Base-by-base conservation (phyloP, 2,888 invertebrate species). In the Cylindroiulus punctatus region DNA sequence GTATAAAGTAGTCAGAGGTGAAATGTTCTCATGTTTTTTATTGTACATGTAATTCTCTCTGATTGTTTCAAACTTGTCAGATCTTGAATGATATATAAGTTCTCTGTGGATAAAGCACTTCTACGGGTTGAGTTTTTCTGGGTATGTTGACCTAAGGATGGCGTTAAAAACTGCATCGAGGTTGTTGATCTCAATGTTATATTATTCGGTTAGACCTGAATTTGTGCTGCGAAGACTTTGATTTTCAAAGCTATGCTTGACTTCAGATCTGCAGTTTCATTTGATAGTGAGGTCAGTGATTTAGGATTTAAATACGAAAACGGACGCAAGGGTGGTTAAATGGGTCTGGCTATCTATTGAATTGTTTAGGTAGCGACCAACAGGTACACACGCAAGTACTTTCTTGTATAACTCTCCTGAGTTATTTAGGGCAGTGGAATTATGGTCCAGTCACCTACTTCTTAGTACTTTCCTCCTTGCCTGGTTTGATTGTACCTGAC, bases 291-390 rank as follows among this genome's bases (percentile, higher is more conserved):
- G 57, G 57, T 57, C 57, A 57, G 57, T 57, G 57, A 22, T 57
- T 57, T 57, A 14, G 2, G 57, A 22, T 57, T 57, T n/a, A 22
- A 47, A 17, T 17, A 10, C 3, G 57, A 10, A 17, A 57, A 57
- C n/a, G 5, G 22, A 57, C 22, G 57, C 57, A 57, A 57, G 2
- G 57, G 17, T 57, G 57, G 57, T 57, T 57, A 57, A 57, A 57
- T 57, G 57, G 57, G 57, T 57, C 57, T 57, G 22, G 22, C 57
- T 57, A n/a, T n/a, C n/a, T n/a, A n/a, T n/a, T n/a, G n/a, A n/a
- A n/a, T n/a, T n/a, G 7, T 8, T 22, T 22, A 57, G 7, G 57
- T 57, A 7, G 22, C 57, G 57, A 5, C 57, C 57, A 22, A 22
- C 57, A 57, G 57, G 47, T 47, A 47, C 57, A 22, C 57, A n/a